Conservation (phyloP, 2,888 invertebrate genomes). For the Lucinisca nassula region DNA sequence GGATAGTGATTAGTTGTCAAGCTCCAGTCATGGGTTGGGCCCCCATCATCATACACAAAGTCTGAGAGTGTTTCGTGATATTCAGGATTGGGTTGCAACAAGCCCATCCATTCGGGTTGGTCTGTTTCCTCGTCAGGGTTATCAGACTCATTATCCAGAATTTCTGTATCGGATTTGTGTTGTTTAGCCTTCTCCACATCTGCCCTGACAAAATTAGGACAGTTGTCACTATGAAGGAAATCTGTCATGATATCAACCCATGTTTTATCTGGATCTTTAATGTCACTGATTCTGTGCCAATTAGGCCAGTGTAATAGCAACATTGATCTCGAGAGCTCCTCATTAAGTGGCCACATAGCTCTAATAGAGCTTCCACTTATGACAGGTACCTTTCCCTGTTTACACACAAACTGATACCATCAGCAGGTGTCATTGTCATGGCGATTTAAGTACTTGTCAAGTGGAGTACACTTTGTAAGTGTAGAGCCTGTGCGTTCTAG, state of each 20-base stretch:
- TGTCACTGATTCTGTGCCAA: slow-evolving; percentile 63
- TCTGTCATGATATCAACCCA: slow-evolving; percentile 54
- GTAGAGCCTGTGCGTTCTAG: slow-evolving; percentile 27
- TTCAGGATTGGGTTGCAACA: too few relatives aligned
- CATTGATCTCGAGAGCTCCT: slow-evolving; percentile 46
- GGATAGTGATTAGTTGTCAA: too few relatives aligned
- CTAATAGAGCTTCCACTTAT: background rate
- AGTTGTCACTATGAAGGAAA: slow-evolving; percentile 45
- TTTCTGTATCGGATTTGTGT: background rate
- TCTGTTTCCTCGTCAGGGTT: background rate
- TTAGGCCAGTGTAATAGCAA: slow-evolving; percentile 68
- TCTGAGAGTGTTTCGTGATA: too few relatives aligned
- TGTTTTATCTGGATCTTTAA: slow-evolving; percentile 38
- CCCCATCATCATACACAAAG: too few relatives aligned
- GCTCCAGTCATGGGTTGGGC: too few relatives aligned
- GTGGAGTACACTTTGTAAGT: slow-evolving; percentile 35
- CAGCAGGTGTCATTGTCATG: too few relatives aligned
- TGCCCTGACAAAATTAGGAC: slow-evolving; percentile 65
- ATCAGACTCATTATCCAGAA: background rate
- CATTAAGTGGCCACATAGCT: slow-evolving; percentile 62
- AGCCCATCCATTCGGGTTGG: background rate
- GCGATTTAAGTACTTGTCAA: slow-evolving; percentile 45
- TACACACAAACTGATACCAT: too few relatives aligned
- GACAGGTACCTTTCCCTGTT: background rate
- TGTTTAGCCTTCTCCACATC: slow-evolving; percentile 36